Evolutionary conservation across 2,888 invertebrate species (phyloP), one percentile per base, ranked within the genome.

Genomic region (Phengaris alcon): DNA sequence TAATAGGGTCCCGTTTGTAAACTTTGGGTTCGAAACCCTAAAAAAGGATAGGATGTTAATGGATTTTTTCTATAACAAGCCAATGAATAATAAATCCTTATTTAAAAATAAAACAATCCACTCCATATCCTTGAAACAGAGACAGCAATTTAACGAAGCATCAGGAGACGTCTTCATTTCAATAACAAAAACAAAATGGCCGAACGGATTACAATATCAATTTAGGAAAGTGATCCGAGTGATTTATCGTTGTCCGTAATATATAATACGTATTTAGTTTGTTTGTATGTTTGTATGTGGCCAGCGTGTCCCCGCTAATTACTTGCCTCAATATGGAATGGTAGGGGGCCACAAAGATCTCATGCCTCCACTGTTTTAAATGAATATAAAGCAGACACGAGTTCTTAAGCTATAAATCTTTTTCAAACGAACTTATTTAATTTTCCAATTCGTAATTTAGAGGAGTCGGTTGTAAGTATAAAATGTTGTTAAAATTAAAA

Each of bases 121-220:
- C 76, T 76, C 76, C 68, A 76, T 46, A 55, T 7, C 15, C 10
- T 13, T 12, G 13, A 54, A 73, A 70, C 59, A 59, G 87, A 54
- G 89, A 91, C 92, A 91, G 91, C 93, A 91, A 92, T 93, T 93
- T 93, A 93, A 93, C 92, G 93, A 93, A 91, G 88, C 90, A 90
- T 90, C 90, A 80, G 15, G 68, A 22, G 85, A 92, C 89, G 90
- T 91, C 93, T 93, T 93, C 91, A 93, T 93, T 93, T 88, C 87
- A 84, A 88, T 83, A 92, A 90, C 87, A 90, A 89, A 86, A 92
- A 87, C 86, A 90, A 88, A 85, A 88, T 83, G 81, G 55, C 69
- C 46, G 80, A 86, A 85, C 88, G 89, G 89, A 93, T 93, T 93
- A 93, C 91, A 93, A 93, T 93, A 93, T 93, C 93, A 93, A 93